Evolutionary conservation across 1,140 invertebrate genomes (phyloP).

Genomic region (Ceratina japonica): DNA sequence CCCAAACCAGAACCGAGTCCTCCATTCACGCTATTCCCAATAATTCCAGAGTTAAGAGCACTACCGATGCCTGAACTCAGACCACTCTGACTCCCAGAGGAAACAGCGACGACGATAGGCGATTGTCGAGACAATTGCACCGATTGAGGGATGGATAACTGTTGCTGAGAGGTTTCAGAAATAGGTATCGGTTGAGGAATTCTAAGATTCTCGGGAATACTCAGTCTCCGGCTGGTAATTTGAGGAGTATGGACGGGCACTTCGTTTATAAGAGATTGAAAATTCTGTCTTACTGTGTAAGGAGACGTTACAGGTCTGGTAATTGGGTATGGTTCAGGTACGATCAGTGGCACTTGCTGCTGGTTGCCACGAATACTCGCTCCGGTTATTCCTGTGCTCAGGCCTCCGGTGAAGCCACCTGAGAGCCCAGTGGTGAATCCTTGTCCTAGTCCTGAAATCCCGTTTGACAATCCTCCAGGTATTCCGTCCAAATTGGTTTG

Average conservation of each 20-base stretch:
- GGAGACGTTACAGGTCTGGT: neutral
- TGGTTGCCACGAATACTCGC: conserved; percentile 26
- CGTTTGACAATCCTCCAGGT: neutral
- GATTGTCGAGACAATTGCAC: neutral
- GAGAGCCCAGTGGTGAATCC: neutral
- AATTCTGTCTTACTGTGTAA: neutral
- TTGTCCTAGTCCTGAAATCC: neutral
- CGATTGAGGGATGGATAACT: too few relatives aligned
- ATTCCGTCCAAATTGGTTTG: conserved; percentile 16
- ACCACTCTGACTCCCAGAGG: neutral
- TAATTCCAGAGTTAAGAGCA: conserved; percentile 4
- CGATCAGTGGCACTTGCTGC: conserved; percentile 8
- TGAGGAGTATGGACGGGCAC: conserved; percentile 58
- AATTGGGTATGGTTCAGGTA: conserved; percentile 31
- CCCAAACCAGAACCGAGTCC: neutral
- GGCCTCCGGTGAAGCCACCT: neutral
- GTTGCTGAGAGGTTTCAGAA: conserved; percentile 35
- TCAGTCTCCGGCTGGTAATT: too few relatives aligned
- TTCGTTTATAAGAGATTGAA: conserved; percentile 57
- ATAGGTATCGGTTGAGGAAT: conserved; percentile 42
- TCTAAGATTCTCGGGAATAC: conserved; percentile 33
- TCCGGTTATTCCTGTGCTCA: neutral
- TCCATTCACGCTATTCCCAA: too few relatives aligned
- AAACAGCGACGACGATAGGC: neutral
- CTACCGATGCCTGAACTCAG: neutral